Conservation (phyloP, 2,797 vertebrate genomes). For the Centropyge bicolor region DNA sequence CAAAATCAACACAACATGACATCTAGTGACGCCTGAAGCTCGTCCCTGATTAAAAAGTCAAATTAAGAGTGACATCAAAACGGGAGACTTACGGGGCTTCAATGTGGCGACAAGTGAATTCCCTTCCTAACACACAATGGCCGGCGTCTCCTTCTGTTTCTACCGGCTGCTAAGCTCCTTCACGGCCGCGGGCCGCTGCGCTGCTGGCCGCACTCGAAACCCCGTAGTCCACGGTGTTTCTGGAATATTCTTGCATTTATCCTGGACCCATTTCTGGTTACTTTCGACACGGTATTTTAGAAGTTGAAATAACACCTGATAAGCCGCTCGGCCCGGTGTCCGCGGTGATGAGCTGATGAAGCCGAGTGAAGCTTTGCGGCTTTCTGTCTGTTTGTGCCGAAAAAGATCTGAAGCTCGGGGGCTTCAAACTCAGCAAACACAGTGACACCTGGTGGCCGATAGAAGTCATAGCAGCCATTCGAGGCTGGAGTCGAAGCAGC, state of each 20-base stretch:
- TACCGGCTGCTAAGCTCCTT: slow-evolving; percentile 72
- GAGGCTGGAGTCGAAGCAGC: too few relatives aligned
- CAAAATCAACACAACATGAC: slow-evolving; percentile 40
- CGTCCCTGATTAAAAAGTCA: background rate
- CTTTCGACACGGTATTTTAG: too few relatives aligned
- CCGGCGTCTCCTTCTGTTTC: slow-evolving; percentile 57
- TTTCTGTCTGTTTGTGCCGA: background rate
- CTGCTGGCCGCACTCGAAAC: slow-evolving; percentile 66
- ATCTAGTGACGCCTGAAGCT: slow-evolving; percentile 15
- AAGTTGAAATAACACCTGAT: background rate
- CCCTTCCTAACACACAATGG: slow-evolving; percentile 64
- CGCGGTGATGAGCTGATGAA: background rate
- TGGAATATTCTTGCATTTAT: slow-evolving; percentile 74
- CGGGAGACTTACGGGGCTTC: slow-evolving; percentile 49
- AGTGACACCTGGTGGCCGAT: background rate
- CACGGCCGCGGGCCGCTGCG: slow-evolving; percentile 74
- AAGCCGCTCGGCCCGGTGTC: background rate
- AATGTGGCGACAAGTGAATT: background rate
- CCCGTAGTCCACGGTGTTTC: slow-evolving; percentile 70
- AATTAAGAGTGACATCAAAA: background rate
- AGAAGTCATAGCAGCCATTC: too few relatives aligned
- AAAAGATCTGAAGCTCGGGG: background rate
- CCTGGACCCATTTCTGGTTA: slow-evolving; percentile 82
- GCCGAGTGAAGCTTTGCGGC: too few relatives aligned
- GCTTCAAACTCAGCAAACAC: background rate